A percentile compares a stretch with the other conserved stretches of the same genome.
These are phyloP conservation scores for Uria aalge DNA, from an alignment of 2,113 vertebrate genomes.

Conservation along the genomic window DNA sequence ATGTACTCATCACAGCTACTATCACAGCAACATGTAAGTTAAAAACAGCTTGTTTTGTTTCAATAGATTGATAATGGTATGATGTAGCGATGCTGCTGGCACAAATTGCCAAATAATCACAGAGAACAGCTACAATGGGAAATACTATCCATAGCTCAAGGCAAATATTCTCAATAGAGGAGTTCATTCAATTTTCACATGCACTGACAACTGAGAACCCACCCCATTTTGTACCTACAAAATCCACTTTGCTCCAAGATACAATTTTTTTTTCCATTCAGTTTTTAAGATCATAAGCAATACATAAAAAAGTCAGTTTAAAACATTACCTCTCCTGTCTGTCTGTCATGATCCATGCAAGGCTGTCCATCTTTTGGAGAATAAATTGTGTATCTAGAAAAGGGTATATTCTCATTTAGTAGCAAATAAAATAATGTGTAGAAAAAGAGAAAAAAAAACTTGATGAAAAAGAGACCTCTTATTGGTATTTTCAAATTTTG, in stretches of 20 bases:
- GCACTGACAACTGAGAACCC: neutral
- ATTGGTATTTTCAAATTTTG: neutral
- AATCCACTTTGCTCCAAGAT: neutral
- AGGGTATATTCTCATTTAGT: neutral
- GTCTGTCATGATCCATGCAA: slow-evolving; percentile 98
- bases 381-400: slow-evolving; percentile 92
- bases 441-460: neutral
- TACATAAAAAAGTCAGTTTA: neutral
- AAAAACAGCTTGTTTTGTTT: neutral
- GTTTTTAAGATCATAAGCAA: neutral
- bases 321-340: slow-evolving; percentile 91
- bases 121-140: neutral
- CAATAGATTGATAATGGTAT: neutral
- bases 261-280: neutral
- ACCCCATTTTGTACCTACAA: neutral
- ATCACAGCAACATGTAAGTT: neutral
- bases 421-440: neutral
- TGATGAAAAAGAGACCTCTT: neutral
- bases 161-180: neutral
- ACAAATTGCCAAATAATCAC: neutral
- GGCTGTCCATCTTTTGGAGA: slow-evolving; percentile 97
- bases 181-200: neutral
- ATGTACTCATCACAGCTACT: neutral
- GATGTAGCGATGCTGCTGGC: neutral
- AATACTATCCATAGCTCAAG: neutral